These are phyloP conservation scores for Nymphicus hollandicus DNA, from an alignment of 2,113 vertebrate species.

Conservation along the genomic window DNA sequence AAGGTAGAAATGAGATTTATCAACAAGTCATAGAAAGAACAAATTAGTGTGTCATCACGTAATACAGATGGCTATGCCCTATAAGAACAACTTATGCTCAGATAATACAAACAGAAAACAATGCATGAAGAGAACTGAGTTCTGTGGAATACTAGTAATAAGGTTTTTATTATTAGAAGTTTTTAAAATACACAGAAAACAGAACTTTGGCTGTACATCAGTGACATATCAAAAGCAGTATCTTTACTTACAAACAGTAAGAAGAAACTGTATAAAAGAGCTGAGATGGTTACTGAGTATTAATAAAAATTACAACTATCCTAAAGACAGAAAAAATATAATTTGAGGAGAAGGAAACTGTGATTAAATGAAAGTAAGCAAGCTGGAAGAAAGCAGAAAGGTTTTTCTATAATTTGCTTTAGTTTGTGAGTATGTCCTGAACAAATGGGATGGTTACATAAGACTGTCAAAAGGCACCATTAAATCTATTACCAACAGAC, in stretches of 20 bases:
- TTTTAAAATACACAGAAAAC: neutral
- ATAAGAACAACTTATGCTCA: slow-evolving; percentile 21
- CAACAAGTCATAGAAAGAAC: slow-evolving; percentile 46
- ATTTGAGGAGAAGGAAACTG: neutral
- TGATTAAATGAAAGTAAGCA: slow-evolving; percentile 46
- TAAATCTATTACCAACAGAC: slow-evolving; percentile 1
- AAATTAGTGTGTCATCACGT: slow-evolving; percentile 59
- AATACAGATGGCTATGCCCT: slow-evolving; percentile 32
- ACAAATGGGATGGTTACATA: slow-evolving; percentile 31
- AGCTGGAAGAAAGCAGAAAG: neutral
- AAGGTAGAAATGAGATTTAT: slow-evolving; percentile 61
- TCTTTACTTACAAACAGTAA: neutral
- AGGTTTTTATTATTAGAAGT: neutral
- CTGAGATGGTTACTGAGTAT: neutral
- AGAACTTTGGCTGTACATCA: neutral
- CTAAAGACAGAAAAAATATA: neutral
- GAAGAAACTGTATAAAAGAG: neutral
- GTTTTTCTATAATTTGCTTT: slow-evolving; percentile 20
- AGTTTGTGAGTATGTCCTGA: slow-evolving; percentile 16
- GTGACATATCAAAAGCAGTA: neutral
- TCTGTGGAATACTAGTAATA: neutral
- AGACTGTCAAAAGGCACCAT: slow-evolving; percentile 27
- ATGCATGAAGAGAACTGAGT: neutral
- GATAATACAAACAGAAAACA: slow-evolving; percentile 45
- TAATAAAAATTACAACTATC: neutral